Base-by-base conservation (phyloP, 2,797 vertebrate species). In the Melanotaenia maccullochi region DNA sequence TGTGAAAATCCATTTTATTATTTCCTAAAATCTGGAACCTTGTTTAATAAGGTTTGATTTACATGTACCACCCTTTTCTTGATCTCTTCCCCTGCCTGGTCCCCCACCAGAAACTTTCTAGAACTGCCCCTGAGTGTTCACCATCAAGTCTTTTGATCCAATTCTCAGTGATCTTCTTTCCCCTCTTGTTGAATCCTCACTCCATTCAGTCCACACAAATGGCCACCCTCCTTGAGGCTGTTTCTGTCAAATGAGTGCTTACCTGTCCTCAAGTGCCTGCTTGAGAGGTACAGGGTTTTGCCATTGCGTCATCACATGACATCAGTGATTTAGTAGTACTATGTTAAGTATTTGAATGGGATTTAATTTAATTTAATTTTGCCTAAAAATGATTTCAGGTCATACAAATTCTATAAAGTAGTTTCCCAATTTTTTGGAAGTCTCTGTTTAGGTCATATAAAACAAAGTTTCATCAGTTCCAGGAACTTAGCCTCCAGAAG, bases 331-430 rank as follows among this genome's bases (percentile, higher is more conserved):
- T 38, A 25, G 16, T 16, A 36, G 16, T 16, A 36, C 40, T 16
- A 11, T 30, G 22, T 51, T 24, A n/a, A 11, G 14, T 14, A 58
- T 35, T 3, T 4, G 18, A 59, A 51, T 8, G 2, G 44, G 22
- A 51, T 63, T 63, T 63, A 13, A 63, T 33, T 49, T 2, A 33
- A 24, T n/a, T 33, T 12, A 28, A 47, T 55, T 55, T 20, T 4
- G 9, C 55, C 20, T 16, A 9, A 70, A 63, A 22, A 28, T 66
- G n/a, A 62, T 56, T 60, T 67, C 1, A 24, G 6, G 33, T 74
- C 61, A 47, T 20, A 33, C 8, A 3, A 24, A 58, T 28, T 74
- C 51, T 28, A 36, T 62, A 42, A 71, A 25, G 5, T 9, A 12
- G 13, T 38, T 4, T n/a, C 66, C 25, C 11, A 51, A 28, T 22